Percentiles rank a stretch among this genome's conserved stretches.
Evolutionary conservation across 2,113 vertebrate genomes (phyloP).

Genomic region (Euleptes europaea): DNA sequence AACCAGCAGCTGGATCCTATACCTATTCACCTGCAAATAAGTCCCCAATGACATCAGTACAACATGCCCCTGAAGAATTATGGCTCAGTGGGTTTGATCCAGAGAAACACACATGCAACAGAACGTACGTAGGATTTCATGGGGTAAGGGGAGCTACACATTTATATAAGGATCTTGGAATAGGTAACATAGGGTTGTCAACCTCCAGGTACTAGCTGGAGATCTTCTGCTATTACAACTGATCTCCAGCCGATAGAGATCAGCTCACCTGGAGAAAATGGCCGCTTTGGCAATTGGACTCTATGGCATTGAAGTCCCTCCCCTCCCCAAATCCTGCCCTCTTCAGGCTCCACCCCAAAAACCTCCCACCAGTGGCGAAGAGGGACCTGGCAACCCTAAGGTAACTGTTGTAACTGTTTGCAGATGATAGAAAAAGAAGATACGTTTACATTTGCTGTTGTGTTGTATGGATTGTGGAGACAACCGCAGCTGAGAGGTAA

Average conservation of each 20-base stretch:
- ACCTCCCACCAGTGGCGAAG: too few relatives aligned
- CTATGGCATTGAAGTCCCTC: too few relatives aligned
- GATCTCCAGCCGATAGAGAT: too few relatives aligned
- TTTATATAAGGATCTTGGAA: neutral
- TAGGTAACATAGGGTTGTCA: too few relatives aligned
- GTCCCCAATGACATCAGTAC: neutral
- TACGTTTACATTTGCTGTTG: neutral
- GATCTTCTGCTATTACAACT: too few relatives aligned
- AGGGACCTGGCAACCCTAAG: too few relatives aligned
- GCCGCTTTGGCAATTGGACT: too few relatives aligned
- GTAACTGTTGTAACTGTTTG: neutral
- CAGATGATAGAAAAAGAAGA: neutral
- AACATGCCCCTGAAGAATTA: neutral
- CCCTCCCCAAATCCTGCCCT: too few relatives aligned
- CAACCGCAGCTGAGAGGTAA: neutral
- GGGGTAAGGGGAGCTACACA: accelerated
- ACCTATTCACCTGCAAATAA: neutral
- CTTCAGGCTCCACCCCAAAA: too few relatives aligned
- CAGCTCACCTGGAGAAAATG: too few relatives aligned
- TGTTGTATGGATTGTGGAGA: neutral
- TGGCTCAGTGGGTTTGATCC: neutral
- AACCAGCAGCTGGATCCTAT: neutral
- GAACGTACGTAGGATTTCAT: neutral
- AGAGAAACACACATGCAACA: neutral
- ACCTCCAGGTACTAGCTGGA: too few relatives aligned